Base-by-base conservation (phyloP, 1,140 invertebrate species). In the Tetragonula clypearis region DNA sequence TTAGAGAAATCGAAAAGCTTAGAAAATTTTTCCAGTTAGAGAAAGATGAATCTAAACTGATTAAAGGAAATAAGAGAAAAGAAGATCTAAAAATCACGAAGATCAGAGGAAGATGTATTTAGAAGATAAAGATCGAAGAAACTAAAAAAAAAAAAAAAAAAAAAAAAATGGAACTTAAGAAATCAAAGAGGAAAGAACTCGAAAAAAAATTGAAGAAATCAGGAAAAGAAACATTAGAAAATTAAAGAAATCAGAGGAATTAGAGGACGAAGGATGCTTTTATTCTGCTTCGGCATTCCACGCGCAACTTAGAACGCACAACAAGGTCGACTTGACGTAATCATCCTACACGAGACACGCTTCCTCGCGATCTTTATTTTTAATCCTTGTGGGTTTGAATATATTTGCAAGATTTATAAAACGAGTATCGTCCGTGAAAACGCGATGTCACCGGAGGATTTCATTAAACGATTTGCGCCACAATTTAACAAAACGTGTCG, bases 361-460 rank as follows among this genome's bases (percentile, higher is more conserved):
- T 41, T 79, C 30, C 8, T 15, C 6, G 23, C 19, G 81, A 69
- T 26, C 55, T 72, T 79, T 41, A 79, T 79, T 72, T 84, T 79
- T 84, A 53, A 79, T 30, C 21, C n/a, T 55, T 15, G 8, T 17
- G 0, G 12, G 26, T 62, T 65, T 72, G 76, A 79, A 84, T 84
- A 84, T 62, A 84, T 84, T 84, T 84, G 68, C 82, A 79, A 84
- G 58, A 84, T 72, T 84, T 79, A 79, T 53, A 65, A 65, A 8
- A 41, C 35, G 30, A 35, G 30, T 69, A 30, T 69, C 53, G 65
- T 35, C 53, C 41, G 2, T 21, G 23, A 60, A 78, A 65, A 49
- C 56, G 30, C 3, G n/a, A 71, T 79, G 56, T 41, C 66, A 58
- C n/a, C 41, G 49, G 9, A 8, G n/a, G 4, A 21, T n/a, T 15